A percentile compares a stretch with the other conserved stretches of the same genome.
Evolutionary conservation across 2,113 vertebrate species (phyloP).

Genomic region (Amia ocellicauda): DNA sequence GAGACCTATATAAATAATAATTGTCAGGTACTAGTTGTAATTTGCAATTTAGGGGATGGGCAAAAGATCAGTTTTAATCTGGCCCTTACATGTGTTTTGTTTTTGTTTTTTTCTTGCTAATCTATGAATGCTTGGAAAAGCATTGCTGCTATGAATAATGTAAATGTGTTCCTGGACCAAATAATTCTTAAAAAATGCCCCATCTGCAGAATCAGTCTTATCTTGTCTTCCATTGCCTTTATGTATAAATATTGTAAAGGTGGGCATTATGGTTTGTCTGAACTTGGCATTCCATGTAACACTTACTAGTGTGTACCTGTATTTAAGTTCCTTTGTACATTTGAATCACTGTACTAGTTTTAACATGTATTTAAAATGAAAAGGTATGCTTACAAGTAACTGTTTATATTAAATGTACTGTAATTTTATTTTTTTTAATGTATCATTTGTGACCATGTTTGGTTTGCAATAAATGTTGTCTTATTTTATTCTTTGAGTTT

Average conservation of each 20-base stretch:
- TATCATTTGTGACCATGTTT: constrained; percentile 85
- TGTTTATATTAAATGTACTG: constrained; percentile 87
- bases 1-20: too few species aligned
- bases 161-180: constrained; percentile 67
- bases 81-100: constrained; percentile 25
- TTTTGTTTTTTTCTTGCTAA: constrained; percentile 50
- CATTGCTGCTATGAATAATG: constrained; percentile 75
- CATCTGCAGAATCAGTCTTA: constrained; percentile 63
- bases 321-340: constrained; percentile 91
- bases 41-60: too few species aligned
- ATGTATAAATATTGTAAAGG: constrained; percentile 62
- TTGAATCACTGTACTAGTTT: constrained; percentile 86
- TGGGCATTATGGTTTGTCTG: constrained; percentile 66
- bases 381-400: constrained; percentile 79
- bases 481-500: constrained; percentile 48
- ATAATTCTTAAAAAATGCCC: constrained; percentile 61
- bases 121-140: constrained; percentile 73
- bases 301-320: constrained; percentile 82
- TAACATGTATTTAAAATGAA: constrained; percentile 90
- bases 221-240: constrained; percentile 54
- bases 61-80: neutral
- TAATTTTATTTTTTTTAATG: constrained; percentile 87
- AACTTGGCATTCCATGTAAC: constrained; percentile 82
- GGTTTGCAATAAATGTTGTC: constrained; percentile 94
- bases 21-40: too few species aligned